Evolutionary conservation across 1,140 invertebrate genomes (phyloP).

Genomic region (Mya arenaria): DNA sequence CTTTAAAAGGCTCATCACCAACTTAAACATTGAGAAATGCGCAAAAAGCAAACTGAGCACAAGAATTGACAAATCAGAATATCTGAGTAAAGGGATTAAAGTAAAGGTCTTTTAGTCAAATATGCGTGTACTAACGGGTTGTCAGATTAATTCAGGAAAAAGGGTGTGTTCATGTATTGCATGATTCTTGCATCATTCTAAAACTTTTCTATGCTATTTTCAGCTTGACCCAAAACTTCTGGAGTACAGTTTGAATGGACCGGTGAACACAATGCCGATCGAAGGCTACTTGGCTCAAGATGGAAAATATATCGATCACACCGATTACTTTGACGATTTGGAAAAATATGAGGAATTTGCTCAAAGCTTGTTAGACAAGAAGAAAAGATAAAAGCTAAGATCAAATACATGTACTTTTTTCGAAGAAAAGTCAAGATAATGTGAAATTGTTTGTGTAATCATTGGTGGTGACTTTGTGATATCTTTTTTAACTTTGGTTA

Average conservation of each 20-base stretch:
- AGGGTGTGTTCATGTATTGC: not conserved
- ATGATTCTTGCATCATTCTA: not conserved
- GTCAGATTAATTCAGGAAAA: no score
- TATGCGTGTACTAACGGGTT: no score
- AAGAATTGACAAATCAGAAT: not conserved
- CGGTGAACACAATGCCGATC: slow-evolving; percentile 90
- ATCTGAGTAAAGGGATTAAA: not conserved
- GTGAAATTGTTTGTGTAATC: no score
- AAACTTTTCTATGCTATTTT: slow-evolving; percentile 71
- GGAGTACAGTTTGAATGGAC: slow-evolving; percentile 86
- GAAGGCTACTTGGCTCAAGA: slow-evolving; percentile 89
- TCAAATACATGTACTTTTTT: no score
- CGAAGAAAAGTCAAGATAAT: no score
- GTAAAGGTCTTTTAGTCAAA: not conserved
- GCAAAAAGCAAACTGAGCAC: not conserved
- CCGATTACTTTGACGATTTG: slow-evolving; percentile 70
- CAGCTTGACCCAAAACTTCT: slow-evolving; percentile 87
- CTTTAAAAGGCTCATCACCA: no score
- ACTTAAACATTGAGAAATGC: not conserved
- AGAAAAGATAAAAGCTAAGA: not conserved
- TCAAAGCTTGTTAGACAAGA: not conserved
- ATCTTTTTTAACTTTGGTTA: no score
- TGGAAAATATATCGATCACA: slow-evolving; percentile 92
- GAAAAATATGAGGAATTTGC: not conserved
- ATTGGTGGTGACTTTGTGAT: no score